phyloP scores from a whole-genome alignment of 2,888 invertebrate genomes.

The Acrobeloides nanus region DNA sequence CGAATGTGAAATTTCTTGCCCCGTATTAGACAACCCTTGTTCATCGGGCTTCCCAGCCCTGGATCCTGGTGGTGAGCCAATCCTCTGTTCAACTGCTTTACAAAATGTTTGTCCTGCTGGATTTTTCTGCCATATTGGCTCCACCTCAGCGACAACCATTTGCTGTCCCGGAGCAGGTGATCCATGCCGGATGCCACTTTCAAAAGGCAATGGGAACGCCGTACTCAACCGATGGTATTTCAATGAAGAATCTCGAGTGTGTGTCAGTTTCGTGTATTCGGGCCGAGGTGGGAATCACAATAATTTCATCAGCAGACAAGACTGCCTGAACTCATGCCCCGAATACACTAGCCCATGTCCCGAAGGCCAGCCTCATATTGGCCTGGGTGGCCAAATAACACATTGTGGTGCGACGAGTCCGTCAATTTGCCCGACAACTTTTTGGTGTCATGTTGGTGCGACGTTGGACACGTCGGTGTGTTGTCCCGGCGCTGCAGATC shows the following conservation, averaged over 20 bases:
- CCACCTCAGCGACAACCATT: constrained; percentile 18
- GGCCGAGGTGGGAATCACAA: constrained; percentile 25
- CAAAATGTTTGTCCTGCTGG: constrained; percentile 23
- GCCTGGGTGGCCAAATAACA: constrained; percentile 18
- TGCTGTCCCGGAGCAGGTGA: constrained; percentile 28
- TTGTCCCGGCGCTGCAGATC: constrained; percentile 36
- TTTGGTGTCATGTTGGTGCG: constrained; percentile 26
- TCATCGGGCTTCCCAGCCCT: constrained; percentile 12
- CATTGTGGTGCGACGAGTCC: constrained; percentile 23
- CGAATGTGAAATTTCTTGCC: constrained; percentile 13
- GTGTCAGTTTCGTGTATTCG: constrained; percentile 23
- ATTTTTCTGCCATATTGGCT: constrained; percentile 27
- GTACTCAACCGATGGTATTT: constrained; percentile 28
- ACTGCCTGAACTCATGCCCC: constrained; percentile 16
- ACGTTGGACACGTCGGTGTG: constrained; percentile 22
- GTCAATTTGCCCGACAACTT: constrained; percentile 22
- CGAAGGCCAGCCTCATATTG: constrained; percentile 20
- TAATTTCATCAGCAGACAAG: constrained; percentile 19
- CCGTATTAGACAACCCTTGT: constrained; percentile 16
- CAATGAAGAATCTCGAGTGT: constrained; percentile 23
- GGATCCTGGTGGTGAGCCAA: constrained; percentile 12
- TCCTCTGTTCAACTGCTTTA: constrained; percentile 22
- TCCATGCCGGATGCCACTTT: constrained; percentile 19
- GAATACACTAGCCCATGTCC: constrained; percentile 19
- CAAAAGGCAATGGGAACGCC: constrained; percentile 14